A percentile compares a stretch with the other conserved stretches of the same genome.
Evolutionary conservation across 35 echinoderm and acorn worm species (phyloP).

Genomic region (Apostichopus japonicus): DNA sequence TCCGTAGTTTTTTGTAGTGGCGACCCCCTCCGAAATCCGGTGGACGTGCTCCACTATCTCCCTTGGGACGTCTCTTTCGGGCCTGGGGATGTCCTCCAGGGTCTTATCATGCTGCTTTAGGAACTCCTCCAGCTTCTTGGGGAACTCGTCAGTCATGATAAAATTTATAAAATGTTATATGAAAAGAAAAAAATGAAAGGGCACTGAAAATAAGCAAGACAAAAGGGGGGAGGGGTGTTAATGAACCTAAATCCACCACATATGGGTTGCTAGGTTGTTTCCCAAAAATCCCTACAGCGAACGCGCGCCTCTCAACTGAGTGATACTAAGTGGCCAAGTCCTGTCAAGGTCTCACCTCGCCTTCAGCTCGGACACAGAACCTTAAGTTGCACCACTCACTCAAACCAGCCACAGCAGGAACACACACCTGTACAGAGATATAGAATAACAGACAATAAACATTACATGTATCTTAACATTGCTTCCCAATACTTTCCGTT

Average conservation of each 20-base stretch:
- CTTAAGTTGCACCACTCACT: slow-evolving; percentile 31
- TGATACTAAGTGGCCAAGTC: slow-evolving; percentile 16
- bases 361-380: slow-evolving; percentile 6
- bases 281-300: background rate
- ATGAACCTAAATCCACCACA: background rate
- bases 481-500: background rate
- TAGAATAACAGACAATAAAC: background rate
- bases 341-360: background rate
- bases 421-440: slow-evolving; percentile 27
- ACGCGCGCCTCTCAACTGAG: background rate
- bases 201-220: background rate
- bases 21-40: background rate
- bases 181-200: background rate
- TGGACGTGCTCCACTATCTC: slow-evolving; percentile 7
- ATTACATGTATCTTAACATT: slow-evolving; percentile 7
- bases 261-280: background rate
- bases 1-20: background rate
- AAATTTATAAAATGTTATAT: background rate
- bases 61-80: background rate
- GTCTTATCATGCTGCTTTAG: background rate
- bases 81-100: background rate
- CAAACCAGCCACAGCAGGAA: slow-evolving; percentile 6
- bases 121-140: background rate
- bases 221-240: background rate
- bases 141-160: background rate